These are phyloP conservation scores for Ptychobarbus kaznakovi DNA, from an alignment of 2,797 vertebrate genomes.

Conservation along the genomic window DNA sequence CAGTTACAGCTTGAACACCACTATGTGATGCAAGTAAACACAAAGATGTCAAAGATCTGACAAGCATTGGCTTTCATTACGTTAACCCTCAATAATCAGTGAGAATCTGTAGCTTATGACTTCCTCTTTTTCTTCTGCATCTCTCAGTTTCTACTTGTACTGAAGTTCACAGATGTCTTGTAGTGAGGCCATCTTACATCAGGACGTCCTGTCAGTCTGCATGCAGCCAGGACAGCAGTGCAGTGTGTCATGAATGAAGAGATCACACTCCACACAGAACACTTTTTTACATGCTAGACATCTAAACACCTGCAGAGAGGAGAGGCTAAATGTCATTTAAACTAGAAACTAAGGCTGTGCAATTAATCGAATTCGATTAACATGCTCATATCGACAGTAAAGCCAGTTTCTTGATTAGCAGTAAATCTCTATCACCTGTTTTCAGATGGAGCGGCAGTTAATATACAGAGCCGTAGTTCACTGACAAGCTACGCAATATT, in stretches of 20 bases:
- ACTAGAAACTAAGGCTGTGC: background rate
- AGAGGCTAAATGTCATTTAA: background rate
- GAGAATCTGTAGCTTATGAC: background rate
- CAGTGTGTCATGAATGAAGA: constrained; percentile 92
- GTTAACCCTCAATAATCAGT: background rate
- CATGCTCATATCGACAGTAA: no score
- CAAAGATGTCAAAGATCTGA: background rate
- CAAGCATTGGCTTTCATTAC: background rate
- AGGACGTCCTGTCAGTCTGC: constrained; percentile 74
- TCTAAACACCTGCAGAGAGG: constrained; percentile 80
- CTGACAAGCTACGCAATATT: no score
- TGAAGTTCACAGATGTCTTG: background rate
- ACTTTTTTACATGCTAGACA: constrained; percentile 83
- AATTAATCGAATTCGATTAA: no score
- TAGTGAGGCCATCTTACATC: constrained; percentile 23
- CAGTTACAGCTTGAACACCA: background rate
- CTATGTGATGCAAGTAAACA: background rate
- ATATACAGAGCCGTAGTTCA: no score
- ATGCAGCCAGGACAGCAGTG: constrained; percentile 96
- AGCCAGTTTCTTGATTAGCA: no score
- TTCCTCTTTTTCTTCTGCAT: background rate
- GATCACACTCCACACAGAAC: constrained; percentile 93
- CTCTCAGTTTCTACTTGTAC: background rate
- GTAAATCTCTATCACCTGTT: no score
- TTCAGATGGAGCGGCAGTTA: no score